Evolutionary conservation across 2,113 vertebrate genomes (phyloP), one percentile per base, ranked within the genome.

Genomic region (zebrafish (Danio rerio)): DNA sequence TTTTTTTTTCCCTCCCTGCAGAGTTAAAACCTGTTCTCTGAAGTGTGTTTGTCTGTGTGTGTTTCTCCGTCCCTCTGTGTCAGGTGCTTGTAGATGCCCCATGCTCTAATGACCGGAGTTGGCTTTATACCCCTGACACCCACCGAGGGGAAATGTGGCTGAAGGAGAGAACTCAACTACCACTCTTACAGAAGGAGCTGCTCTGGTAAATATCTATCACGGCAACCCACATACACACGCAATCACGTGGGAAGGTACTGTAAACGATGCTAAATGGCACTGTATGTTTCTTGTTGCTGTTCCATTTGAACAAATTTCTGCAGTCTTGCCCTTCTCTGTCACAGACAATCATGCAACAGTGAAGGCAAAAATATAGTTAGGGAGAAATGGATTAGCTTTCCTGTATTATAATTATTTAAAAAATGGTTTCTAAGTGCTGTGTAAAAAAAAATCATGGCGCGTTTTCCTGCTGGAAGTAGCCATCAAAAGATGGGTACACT

Each of bases 91-190:
- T 94, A 45, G 94, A 95, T 86, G 95, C 95, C 85, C 98, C 98
- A 0, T 99, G 98, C 88, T 99, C 98, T 31, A 98, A 98, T 90
- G 98, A 99, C 91, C 95, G 96, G 88, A 98, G 95, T 62, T 99
- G 97, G 97, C 89, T 99, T 6, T 98, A 97, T 89, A 95, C 83
- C 6, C 16, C 85, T 61, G 84, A 63, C 68, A 86, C 62, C 81
- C 90, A 92, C 81, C 90, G 91, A 90, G 92, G 90, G 87, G 90
- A 87, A 78, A 85, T 90, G 45, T 89, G 92, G 82, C 86, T 95
- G 63, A 88, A 80, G 77, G 90, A 92, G 83, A 90, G 92, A 88
- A 73, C 68, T 47, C 75, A 55, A 52, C 90, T 95, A 62, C 93
- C 94, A 18, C 78, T 7, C 8, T 87, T 95, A 15, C 94, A 95